Conservation (phyloP, 1,140 invertebrate genomes). For the Apis cerana region DNA sequence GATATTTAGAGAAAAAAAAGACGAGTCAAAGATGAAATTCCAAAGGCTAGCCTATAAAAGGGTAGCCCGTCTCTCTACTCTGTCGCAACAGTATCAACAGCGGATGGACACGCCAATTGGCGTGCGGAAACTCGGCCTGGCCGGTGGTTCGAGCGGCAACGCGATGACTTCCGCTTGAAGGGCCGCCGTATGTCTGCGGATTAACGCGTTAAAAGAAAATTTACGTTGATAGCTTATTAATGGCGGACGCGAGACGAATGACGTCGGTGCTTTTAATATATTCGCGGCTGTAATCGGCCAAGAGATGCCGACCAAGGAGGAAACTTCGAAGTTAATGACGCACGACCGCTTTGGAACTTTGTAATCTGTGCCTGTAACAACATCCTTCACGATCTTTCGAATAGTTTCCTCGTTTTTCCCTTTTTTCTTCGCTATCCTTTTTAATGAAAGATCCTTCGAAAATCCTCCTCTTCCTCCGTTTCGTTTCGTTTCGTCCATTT, state of each 20-base stretch:
- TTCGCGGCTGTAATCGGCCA: conserved; percentile 25
- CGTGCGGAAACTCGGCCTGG: conserved; percentile 23
- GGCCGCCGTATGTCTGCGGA: conserved; percentile 24
- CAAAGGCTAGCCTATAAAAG: not conserved
- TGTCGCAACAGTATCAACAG: not conserved
- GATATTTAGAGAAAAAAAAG: too few species aligned
- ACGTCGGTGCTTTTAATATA: conserved; percentile 37
- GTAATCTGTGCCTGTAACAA: conserved; percentile 5
- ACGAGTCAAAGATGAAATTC: not conserved
- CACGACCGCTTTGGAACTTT: conserved; percentile 28
- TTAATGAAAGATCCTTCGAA: not conserved
- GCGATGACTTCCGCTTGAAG: conserved; percentile 31
- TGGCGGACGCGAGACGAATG: conserved; percentile 39
- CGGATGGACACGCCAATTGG: conserved; percentile 28
- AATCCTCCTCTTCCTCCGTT: too few species aligned
- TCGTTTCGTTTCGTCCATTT: not conserved
- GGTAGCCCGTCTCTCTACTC: too few species aligned
- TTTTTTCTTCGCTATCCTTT: not conserved
- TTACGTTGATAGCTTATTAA: conserved; percentile 45
- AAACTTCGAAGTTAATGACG: conserved; percentile 33
- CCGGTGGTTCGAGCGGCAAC: not conserved
- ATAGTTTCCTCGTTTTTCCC: conserved; percentile 14
- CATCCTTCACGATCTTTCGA: not conserved
- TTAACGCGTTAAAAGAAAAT: conserved; percentile 47
- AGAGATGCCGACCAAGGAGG: not conserved